A percentile compares a stretch with the other conserved stretches of the same genome.
phyloP scores from a whole-genome alignment of 2,113 vertebrate species.

The Sphyrna mokarran region DNA sequence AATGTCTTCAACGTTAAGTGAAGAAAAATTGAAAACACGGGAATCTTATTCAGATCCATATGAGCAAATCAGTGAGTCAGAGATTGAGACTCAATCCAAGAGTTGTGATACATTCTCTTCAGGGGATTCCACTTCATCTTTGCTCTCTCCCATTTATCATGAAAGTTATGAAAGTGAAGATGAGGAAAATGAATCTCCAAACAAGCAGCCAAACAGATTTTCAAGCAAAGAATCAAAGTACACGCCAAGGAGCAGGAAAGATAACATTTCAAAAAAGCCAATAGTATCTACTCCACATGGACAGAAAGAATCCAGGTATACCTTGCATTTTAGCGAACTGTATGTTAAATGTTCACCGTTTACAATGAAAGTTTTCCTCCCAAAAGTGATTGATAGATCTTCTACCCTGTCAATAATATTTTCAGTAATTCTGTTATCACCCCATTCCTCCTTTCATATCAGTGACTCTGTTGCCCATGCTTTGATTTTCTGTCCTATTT shows the following conservation, averaged over 20 bases:
- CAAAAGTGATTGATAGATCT: neutral
- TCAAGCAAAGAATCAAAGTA: constrained; percentile 23
- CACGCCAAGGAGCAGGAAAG: neutral
- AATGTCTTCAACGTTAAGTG: constrained; percentile 42
- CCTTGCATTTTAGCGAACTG: neutral
- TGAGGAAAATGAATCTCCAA: constrained; percentile 44
- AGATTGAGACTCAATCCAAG: constrained; percentile 34
- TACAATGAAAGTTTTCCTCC: neutral
- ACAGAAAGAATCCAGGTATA: constrained; percentile 22
- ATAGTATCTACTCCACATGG: neutral
- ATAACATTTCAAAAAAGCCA: neutral
- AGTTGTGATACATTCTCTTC: constrained; percentile 44
- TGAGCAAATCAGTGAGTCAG: neutral
- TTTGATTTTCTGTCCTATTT: neutral
- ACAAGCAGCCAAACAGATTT: constrained; percentile 29
- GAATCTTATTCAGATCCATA: constrained; percentile 50
- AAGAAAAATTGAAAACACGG: constrained; percentile 42
- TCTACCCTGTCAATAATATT: neutral
- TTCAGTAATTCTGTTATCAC: neutral
- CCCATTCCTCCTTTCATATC: neutral
- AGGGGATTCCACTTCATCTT: constrained; percentile 58
- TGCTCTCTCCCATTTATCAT: constrained; percentile 65
- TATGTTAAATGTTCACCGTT: neutral
- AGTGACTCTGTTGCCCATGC: neutral
- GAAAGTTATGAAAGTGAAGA: constrained; percentile 61